Conservation (phyloP, 2,113 vertebrate genomes). For the Mormyrus iriodes region DNA sequence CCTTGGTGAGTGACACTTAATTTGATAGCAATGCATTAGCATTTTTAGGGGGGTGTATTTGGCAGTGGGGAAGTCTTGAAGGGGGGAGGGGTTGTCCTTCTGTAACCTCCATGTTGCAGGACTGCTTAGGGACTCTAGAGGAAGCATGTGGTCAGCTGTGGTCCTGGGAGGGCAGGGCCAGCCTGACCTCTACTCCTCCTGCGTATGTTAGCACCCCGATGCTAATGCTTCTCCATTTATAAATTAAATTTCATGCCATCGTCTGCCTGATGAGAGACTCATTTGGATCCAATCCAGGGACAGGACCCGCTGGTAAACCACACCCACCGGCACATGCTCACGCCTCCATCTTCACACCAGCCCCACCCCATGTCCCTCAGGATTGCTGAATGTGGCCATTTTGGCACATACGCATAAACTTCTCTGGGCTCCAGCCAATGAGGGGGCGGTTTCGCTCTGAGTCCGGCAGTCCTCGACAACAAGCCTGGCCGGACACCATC, state of each 20-base stretch:
- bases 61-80: conserved; percentile 8
- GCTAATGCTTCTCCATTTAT: background rate
- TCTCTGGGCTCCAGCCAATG: background rate
- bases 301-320: background rate
- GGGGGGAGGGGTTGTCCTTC: conserved; percentile 12
- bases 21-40: conserved; percentile 50
- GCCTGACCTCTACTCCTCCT: background rate
- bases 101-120: conserved; percentile 3
- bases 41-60: conserved; percentile 27
- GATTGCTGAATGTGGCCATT: background rate
- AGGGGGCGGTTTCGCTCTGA: background rate
- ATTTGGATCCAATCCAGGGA: background rate
- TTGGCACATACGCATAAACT: background rate
- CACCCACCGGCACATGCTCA: background rate
- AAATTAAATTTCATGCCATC: background rate
- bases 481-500: background rate
- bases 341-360: background rate
- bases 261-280: background rate
- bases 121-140: background rate
- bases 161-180: background rate
- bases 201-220: background rate
- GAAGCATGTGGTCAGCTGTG: background rate
- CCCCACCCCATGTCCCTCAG: background rate
- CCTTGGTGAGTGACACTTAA: conserved; percentile 56
- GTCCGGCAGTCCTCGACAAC: background rate